Evolutionary conservation across 1,140 invertebrate genomes (phyloP), one percentile per base, ranked within the genome.

Genomic region (Pseudoatta argentina): DNA sequence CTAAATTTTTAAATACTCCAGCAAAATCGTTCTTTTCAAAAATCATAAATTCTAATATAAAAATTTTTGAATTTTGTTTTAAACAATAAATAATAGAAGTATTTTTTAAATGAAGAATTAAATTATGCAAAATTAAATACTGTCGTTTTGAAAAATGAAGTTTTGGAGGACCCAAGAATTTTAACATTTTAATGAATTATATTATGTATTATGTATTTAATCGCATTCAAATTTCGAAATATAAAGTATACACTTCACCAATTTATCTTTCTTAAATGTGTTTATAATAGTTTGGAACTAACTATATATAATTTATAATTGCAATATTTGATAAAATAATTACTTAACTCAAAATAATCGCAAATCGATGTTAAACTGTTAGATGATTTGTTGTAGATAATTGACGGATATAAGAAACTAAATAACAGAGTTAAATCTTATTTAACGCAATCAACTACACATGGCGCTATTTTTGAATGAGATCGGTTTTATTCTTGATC

Each of bases 401-500:
- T 44, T 1, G 24, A 0, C 2, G 34, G 8, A 51, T 34, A 14
- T 73, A 63, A 61, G 7, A 73, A 82, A 48, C n/a, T 21, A 44
- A 59, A 8, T 44, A 14, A 82, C 18, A 75, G 39, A 55, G 8
- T 27, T 18, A 61, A 73, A 30, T 24, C 8, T 16, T 72, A 34
- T 83, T 39, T 61, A 51, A 18, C 6, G 34, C 21, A 12, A 21
- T 72, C 21, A 39, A 59, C n/a, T 14, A 61, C 10, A 72, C 24
- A 34, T 63, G 12, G 24, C 10, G 53, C 66, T 71, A 18, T n/a
- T 61, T 61, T 30, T 57, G 39, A 53, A 81, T 44, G 10, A 10
- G 16, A 83, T 83, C 79, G 69, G 34, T 83, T 83, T 83, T 83
- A 83, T 83, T 83, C 79, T 83, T 24, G 69, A 75, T 83, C 39